These are phyloP conservation scores for Sphaerophoria rueppellii DNA, from an alignment of 2,888 invertebrate genomes.

Conservation along the genomic window DNA sequence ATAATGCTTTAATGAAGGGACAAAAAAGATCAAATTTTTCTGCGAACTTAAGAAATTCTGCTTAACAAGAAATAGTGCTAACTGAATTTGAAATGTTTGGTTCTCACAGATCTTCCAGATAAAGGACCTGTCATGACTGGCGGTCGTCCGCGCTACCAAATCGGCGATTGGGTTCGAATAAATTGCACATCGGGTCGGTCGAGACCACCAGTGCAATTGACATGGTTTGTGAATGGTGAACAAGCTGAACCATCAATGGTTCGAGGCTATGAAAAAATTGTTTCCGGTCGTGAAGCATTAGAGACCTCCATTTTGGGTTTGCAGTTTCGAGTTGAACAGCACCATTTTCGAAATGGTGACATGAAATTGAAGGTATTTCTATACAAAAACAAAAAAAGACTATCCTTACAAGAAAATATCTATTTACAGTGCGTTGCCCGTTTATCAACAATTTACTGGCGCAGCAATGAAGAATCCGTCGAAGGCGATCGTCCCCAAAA, in stretches of 20 bases:
- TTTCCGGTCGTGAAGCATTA: slow-evolving; percentile 85
- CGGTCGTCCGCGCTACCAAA: slow-evolving; percentile 84
- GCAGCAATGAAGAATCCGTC: slow-evolving; percentile 89
- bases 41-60: not conserved
- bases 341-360: slow-evolving; percentile 88
- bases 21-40: no score
- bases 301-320: slow-evolving; percentile 87
- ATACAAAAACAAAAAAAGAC: not conserved
- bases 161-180: slow-evolving; percentile 85
- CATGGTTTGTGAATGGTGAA: slow-evolving; percentile 86
- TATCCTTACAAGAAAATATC: not conserved
- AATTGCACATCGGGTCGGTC: slow-evolving; percentile 86
- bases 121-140: slow-evolving; percentile 85
- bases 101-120: slow-evolving; percentile 84
- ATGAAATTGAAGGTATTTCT: slow-evolving; percentile 86
- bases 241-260: slow-evolving; percentile 82
- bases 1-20: no score
- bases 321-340: slow-evolving; percentile 86
- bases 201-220: slow-evolving; percentile 84
- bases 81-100: not conserved
- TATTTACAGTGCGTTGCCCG: slow-evolving; percentile 86
- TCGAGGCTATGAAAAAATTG: slow-evolving; percentile 83
- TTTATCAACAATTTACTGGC: slow-evolving; percentile 88
- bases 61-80: not conserved
- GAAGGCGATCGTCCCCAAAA: slow-evolving; percentile 87